Evolutionary conservation across 2,113 vertebrate species (phyloP).

Genomic region (Solea solea): DNA sequence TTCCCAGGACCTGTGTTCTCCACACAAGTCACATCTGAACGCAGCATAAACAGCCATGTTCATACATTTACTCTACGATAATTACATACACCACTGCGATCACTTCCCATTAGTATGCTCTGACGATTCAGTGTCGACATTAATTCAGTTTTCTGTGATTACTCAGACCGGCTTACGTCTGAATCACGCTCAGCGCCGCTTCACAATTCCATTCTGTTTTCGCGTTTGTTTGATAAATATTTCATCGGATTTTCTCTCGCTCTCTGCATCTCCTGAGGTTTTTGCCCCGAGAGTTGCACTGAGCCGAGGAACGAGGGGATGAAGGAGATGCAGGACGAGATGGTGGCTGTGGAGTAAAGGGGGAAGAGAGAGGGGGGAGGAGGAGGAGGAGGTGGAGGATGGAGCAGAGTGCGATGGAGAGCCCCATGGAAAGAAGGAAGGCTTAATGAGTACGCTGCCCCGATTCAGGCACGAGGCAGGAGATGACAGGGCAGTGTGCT

Average conservation of each 20-base stretch:
- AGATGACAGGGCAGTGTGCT: conserved; percentile 47
- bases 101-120: too few relatives aligned
- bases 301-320: conserved; percentile 13
- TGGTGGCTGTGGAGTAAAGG: conserved; percentile 10
- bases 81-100: too few relatives aligned
- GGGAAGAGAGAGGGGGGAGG: not conserved
- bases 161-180: too few relatives aligned
- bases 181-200: too few relatives aligned
- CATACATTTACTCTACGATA: too few relatives aligned
- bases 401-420: conserved; percentile 6
- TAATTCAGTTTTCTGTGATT: not conserved
- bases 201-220: not conserved
- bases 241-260: conserved; percentile 21
- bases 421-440: conserved; percentile 41
- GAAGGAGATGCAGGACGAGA: conserved; percentile 31
- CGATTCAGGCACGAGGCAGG: conserved; percentile 44
- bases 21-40: too few relatives aligned
- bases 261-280: conserved; percentile 18
- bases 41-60: too few relatives aligned
- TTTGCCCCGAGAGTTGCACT: not conserved
- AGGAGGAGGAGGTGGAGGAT: not conserved
- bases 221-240: conserved; percentile 20
- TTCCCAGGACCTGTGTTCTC: too few relatives aligned
- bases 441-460: conserved; percentile 57
- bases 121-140: too few relatives aligned